Evolutionary conservation across 2,113 vertebrate species (phyloP).

Genomic region (Upupa epops): DNA sequence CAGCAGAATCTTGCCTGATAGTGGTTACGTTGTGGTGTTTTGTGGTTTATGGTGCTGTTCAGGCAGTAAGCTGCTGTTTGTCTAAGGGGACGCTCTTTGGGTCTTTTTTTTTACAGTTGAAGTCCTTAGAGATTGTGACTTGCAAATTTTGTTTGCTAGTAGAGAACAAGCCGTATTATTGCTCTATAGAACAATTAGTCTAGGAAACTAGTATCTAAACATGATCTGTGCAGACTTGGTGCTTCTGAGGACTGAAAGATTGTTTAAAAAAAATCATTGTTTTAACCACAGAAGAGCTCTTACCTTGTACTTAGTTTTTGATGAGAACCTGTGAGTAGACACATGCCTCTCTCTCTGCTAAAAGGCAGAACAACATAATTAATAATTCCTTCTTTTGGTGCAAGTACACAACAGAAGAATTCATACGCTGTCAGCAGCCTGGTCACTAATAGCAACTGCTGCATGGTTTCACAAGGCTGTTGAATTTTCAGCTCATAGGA

Average conservation of each 20-base stretch:
- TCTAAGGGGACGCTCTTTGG: neutral
- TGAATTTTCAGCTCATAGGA: neutral
- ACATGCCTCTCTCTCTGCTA: neutral
- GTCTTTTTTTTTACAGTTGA: neutral
- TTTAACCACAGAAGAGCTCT: neutral
- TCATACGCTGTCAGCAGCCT: neutral
- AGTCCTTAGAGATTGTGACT: neutral
- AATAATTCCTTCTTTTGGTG: neutral
- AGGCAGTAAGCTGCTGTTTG: neutral
- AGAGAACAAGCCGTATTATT: neutral
- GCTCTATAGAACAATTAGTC: neutral
- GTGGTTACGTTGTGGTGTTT: neutral
- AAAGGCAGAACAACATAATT: neutral
- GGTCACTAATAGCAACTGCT: neutral
- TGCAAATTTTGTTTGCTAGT: neutral
- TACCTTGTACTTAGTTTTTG: slow-evolving; percentile 32
- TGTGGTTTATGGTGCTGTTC: neutral
- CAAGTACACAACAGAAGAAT: neutral
- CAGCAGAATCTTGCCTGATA: neutral
- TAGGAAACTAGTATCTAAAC: neutral
- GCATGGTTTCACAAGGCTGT: neutral
- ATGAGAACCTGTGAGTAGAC: slow-evolving; percentile 25
- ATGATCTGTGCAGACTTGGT: neutral
- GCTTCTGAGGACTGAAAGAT: neutral
- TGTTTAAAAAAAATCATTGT: neutral